Conservation (phyloP, 1,140 invertebrate species). For the Dufourea novaeangliae region DNA sequence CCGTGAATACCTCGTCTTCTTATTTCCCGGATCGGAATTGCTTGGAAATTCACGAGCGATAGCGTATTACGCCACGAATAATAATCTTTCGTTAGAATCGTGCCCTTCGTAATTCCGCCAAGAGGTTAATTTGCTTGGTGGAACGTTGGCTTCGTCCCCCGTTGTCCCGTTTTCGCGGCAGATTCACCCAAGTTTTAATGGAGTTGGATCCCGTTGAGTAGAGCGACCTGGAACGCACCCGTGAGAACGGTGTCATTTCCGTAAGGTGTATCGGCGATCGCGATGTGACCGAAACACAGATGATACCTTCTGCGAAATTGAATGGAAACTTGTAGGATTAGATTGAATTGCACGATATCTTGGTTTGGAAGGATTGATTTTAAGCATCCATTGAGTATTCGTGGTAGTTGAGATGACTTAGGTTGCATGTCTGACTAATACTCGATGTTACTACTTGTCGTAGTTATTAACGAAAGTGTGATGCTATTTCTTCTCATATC, state of each 20-base stretch:
- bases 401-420: too few relatives aligned
- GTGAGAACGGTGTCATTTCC: neutral
- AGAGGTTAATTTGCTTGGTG: slow-evolving; percentile 1
- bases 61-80: neutral
- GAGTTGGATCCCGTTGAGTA: slow-evolving; percentile 5
- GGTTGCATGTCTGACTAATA: too few relatives aligned
- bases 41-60: neutral
- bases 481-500: too few relatives aligned
- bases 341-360: too few relatives aligned
- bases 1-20: slow-evolving; percentile 41
- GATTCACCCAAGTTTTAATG: slow-evolving; percentile 12
- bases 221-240: neutral
- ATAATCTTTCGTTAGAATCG: neutral
- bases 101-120: neutral
- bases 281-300: neutral
- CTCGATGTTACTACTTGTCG: too few relatives aligned
- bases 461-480: too few relatives aligned
- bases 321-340: too few relatives aligned
- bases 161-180: neutral
- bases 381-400: too few relatives aligned
- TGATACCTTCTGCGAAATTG: neutral
- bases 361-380: too few relatives aligned
- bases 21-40: neutral
- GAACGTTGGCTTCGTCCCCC: neutral
- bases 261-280: neutral